A percentile compares a stretch with the other conserved stretches of the same genome.
These are phyloP conservation scores for Plagiodera versicolora DNA, from an alignment of 2,888 invertebrate species.

Conservation along the genomic window DNA sequence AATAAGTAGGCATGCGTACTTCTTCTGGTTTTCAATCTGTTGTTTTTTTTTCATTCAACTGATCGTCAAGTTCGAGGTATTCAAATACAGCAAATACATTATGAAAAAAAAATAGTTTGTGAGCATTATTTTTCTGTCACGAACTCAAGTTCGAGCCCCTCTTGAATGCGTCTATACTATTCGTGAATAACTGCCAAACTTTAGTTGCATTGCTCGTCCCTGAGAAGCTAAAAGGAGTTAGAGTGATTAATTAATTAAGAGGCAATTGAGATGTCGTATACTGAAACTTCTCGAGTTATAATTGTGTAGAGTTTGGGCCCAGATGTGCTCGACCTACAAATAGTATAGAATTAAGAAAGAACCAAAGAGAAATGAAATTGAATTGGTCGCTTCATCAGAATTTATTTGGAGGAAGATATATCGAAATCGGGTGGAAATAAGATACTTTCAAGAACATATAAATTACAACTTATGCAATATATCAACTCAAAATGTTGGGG, in stretches of 20 bases:
- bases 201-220: not conserved
- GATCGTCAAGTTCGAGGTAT: too few relatives aligned
- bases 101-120: too few relatives aligned
- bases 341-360: constrained; percentile 9
- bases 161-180: not conserved
- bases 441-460: too few relatives aligned
- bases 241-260: not conserved
- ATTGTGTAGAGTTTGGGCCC: constrained; percentile 9
- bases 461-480: too few relatives aligned
- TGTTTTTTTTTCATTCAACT: too few relatives aligned
- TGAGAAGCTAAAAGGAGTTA: not conserved
- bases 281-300: constrained; percentile 7
- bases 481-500: too few relatives aligned
- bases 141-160: too few relatives aligned
- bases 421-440: not conserved
- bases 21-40: too few relatives aligned
- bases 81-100: too few relatives aligned
- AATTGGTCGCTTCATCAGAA: constrained; percentile 8
- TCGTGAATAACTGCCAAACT: not conserved
- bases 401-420: not conserved
- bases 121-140: too few relatives aligned
- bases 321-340: constrained; percentile 9
- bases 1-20: too few relatives aligned
- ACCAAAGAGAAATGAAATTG: constrained; percentile 8
- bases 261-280: not conserved